Conservation (phyloP, 2,888 invertebrate genomes). For the Noctua fimbriata region DNA sequence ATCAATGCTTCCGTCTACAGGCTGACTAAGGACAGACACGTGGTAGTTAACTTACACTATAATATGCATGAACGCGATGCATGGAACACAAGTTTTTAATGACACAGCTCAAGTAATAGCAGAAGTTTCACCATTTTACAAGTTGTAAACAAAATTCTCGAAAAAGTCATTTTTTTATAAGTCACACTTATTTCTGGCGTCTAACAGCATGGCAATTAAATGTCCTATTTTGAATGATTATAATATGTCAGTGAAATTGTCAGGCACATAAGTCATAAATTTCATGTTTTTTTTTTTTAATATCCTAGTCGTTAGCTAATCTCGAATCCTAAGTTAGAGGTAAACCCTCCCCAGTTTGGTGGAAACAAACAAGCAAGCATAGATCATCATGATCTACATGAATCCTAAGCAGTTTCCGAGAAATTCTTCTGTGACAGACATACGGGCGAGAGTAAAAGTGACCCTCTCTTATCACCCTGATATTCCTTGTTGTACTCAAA, state of each 20-base stretch:
- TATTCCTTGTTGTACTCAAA: neutral
- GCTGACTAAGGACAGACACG: neutral
- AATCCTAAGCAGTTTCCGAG: too few species aligned
- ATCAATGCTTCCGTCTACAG: constrained; percentile 1
- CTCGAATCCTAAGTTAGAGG: too few species aligned
- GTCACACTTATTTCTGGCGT: too few species aligned
- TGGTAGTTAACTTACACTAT: neutral
- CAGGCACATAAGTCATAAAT: neutral
- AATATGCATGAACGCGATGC: constrained; percentile 30
- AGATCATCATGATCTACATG: too few species aligned
- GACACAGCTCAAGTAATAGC: constrained; percentile 6
- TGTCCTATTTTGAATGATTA: neutral
- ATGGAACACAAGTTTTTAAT: constrained; percentile 4
- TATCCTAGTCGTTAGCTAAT: too few species aligned
- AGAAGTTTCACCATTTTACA: constrained; percentile 2
- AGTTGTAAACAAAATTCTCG: too few species aligned
- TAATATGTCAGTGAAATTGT: neutral
- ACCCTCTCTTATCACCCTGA: neutral
- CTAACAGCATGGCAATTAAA: too few species aligned
- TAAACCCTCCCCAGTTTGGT: too few species aligned
- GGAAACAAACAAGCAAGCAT: too few species aligned
- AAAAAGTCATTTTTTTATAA: too few species aligned
- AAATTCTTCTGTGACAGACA: neutral
- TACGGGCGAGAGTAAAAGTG: too few species aligned
- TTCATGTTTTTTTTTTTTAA: too few species aligned